Evolutionary conservation across 2,113 vertebrate genomes (phyloP).

Genomic region (Indicator maculatus): DNA sequence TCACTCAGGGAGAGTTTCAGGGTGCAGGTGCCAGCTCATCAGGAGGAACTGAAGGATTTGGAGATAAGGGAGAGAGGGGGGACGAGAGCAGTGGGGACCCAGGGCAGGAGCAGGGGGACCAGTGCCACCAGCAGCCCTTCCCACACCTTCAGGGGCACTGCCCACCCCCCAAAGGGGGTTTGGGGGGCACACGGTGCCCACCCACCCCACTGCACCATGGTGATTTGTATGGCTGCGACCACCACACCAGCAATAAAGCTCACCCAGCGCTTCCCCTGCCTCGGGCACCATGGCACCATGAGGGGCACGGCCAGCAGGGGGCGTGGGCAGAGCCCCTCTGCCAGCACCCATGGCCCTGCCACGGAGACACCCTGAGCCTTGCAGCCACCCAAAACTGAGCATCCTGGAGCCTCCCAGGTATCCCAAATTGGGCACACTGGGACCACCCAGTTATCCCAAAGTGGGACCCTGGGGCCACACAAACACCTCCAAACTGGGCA

Average conservation of each 20-base stretch:
- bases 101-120: not conserved
- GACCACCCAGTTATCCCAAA: not conserved
- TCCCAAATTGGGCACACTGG: not conserved
- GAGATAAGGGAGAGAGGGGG: not conserved
- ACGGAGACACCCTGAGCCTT: not conserved
- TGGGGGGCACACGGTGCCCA: not conserved
- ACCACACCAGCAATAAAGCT: conserved; percentile 2
- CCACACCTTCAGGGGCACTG: not conserved
- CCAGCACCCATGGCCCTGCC: not conserved
- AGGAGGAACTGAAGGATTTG: not conserved
- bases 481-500: too few species aligned
- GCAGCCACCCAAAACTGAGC: not conserved
- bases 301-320: not conserved
- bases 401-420: not conserved
- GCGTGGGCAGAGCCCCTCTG: not conserved
- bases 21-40: not conserved
- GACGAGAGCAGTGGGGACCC: not conserved
- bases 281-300: not conserved
- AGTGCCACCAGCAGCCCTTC: not conserved
- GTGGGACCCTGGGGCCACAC: not conserved
- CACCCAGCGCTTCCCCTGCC: not conserved
- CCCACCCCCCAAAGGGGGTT: not conserved
- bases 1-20: not conserved
- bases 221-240: not conserved
- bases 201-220: not conserved